These are phyloP conservation scores for Belgica antarctica DNA, from an alignment of 2,888 invertebrate genomes.

Conservation along the genomic window DNA sequence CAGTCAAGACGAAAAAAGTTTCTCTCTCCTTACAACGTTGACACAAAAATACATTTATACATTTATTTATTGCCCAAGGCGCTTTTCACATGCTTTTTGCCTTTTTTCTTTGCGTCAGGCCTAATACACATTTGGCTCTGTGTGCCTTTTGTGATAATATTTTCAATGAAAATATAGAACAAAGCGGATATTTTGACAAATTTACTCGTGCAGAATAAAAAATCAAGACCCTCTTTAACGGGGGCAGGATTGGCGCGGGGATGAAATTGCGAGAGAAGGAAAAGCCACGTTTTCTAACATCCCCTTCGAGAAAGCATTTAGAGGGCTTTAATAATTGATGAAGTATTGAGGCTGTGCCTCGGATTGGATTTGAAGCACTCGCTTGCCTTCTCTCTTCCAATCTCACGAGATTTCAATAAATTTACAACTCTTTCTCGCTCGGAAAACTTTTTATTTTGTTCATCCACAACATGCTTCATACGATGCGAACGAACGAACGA, in stretches of 20 bases:
- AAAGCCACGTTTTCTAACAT: not conserved
- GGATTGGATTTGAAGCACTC: not conserved
- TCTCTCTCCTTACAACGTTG: not conserved
- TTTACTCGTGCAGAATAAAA: not conserved
- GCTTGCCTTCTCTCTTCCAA: too few relatives aligned
- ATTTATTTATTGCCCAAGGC: slow-evolving; percentile 2
- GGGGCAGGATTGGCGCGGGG: not conserved
- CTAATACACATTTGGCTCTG: not conserved
- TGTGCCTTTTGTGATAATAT: not conserved
- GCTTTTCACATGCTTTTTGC: too few relatives aligned
- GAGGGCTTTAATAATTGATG: slow-evolving; percentile 28
- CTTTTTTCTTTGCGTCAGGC: not conserved
- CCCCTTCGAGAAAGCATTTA: not conserved
- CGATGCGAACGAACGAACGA: not conserved
- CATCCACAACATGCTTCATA: too few relatives aligned
- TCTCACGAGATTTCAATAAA: slow-evolving; percentile 36
- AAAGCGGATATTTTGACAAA: not conserved
- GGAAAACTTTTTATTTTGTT: too few relatives aligned
- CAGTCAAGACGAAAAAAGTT: too few relatives aligned
- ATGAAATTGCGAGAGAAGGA: not conserved
- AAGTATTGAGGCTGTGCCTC: not conserved
- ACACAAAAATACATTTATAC: slow-evolving; percentile 2
- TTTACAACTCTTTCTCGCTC: slow-evolving; percentile 15
- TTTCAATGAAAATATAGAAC: not conserved
- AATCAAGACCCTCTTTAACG: not conserved